Conservation (phyloP, 2,888 invertebrate genomes). For the Folsomia manolachei region DNA sequence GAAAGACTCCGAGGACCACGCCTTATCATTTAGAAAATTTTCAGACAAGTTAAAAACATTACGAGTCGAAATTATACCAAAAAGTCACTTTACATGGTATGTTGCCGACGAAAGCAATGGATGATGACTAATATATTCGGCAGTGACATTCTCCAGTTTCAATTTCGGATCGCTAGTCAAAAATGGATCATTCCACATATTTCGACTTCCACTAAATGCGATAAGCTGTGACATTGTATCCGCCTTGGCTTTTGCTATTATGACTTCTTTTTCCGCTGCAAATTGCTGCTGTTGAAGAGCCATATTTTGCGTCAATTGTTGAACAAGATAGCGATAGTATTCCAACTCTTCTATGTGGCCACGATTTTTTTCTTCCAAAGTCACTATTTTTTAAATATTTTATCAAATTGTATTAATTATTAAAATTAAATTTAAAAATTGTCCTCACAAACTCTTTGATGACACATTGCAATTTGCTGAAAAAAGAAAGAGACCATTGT, state of each 20-base stretch:
- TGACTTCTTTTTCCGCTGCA: neutral
- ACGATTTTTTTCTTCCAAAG: neutral
- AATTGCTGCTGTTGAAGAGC: neutral
- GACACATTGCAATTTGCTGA: neutral
- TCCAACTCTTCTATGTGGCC: neutral
- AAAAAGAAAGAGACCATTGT: no score
- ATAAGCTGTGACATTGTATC: neutral
- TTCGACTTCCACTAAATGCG: neutral
- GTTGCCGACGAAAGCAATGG: neutral
- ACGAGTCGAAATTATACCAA: neutral
- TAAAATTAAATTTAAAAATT: no score
- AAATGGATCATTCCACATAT: neutral
- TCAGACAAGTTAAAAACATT: conserved; percentile 18
- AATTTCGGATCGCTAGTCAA: neutral
- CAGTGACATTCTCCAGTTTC: conserved; percentile 1
- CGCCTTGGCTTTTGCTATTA: conserved; percentile 5
- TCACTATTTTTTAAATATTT: no score
- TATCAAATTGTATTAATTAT: no score
- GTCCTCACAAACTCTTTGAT: no score
- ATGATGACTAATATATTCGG: conserved; percentile 2
- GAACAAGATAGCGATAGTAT: neutral
- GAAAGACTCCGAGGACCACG: neutral
- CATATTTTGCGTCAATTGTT: neutral
- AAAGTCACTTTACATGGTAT: neutral
- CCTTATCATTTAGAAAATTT: neutral